These are phyloP conservation scores for Xiphydria camelus DNA, from an alignment of 2,888 invertebrate species.

Conservation along the genomic window DNA sequence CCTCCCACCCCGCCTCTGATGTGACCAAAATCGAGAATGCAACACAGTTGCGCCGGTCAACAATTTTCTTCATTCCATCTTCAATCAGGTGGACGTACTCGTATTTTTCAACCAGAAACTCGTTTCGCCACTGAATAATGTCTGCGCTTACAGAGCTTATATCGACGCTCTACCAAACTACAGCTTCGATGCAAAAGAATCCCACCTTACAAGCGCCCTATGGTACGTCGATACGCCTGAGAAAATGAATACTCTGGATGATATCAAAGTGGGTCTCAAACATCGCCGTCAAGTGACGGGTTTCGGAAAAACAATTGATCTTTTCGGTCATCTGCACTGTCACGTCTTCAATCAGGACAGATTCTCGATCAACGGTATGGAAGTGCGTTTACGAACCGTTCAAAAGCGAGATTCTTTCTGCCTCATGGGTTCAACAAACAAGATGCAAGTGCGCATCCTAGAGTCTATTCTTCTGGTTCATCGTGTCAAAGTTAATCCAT, in stretches of 20 bases:
- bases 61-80: slow-evolving; percentile 27
- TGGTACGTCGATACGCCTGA: slow-evolving; percentile 19
- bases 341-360: slow-evolving; percentile 23
- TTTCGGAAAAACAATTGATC: no score
- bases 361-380: slow-evolving; percentile 23
- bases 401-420: slow-evolving; percentile 14
- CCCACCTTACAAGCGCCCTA: slow-evolving; percentile 22
- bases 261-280: no score
- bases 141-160: slow-evolving; percentile 26
- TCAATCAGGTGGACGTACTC: slow-evolving; percentile 27
- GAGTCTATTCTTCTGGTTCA: slow-evolving; percentile 26
- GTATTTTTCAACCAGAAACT: slow-evolving; percentile 30
- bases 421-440: slow-evolving; percentile 11
- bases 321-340: slow-evolving; percentile 16
- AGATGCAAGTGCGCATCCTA: no score
- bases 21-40: neutral
- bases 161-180: slow-evolving; percentile 29
- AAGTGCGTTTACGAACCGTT: slow-evolving; percentile 16
- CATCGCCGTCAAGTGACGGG: no score
- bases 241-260: no score
- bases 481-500: slow-evolving; percentile 20
- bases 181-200: slow-evolving; percentile 20
- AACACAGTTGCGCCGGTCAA: slow-evolving; percentile 17
- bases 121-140: slow-evolving; percentile 23
- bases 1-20: slow-evolving; percentile 7